phyloP scores from a whole-genome alignment of 2,888 invertebrate species.

The Megastigmus dorsalis region DNA sequence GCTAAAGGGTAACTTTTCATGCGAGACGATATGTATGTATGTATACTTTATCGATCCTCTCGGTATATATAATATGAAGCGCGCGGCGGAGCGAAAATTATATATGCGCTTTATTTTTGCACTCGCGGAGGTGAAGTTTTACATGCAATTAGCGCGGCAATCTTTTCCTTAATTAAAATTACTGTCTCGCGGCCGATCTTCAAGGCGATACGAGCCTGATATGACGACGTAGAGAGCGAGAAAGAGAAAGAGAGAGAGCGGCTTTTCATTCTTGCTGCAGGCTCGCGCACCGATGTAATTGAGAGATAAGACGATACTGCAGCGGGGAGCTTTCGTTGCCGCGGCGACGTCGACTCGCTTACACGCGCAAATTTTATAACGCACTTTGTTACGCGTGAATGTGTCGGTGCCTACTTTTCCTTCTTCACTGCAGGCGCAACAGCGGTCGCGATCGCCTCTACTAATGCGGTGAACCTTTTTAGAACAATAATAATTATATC shows the following conservation, averaged over 20 bases:
- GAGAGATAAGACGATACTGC: conserved; percentile 49
- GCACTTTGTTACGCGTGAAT: too few species aligned
- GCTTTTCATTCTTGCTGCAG: conserved; percentile 1
- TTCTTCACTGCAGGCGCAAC: background rate
- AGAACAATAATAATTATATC: too few species aligned
- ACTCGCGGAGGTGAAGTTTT: conserved; percentile 3
- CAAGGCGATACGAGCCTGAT: too few species aligned
- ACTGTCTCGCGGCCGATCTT: conserved; percentile 44
- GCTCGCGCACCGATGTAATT: conserved; percentile 53
- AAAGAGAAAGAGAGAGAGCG: conserved; percentile 28
- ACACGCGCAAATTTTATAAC: conserved; percentile 18
- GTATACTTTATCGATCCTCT: conserved; percentile 33
- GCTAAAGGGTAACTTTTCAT: conserved; percentile 49
- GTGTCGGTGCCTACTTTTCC: too few species aligned
- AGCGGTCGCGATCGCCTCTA: too few species aligned
- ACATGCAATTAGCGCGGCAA: conserved; percentile 53
- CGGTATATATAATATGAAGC: too few species aligned
- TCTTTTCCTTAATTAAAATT: conserved; percentile 54
- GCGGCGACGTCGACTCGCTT: background rate
- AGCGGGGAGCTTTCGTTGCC: background rate
- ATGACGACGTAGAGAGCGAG: too few species aligned
- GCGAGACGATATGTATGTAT: conserved; percentile 21
- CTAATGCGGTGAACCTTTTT: too few species aligned
- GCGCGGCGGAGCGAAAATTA: too few species aligned
- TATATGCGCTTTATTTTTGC: too few species aligned